Evolutionary conservation across 2,113 vertebrate species (phyloP), one percentile per base, ranked within the genome.

Genomic region (Apodemus speciosus): DNA sequence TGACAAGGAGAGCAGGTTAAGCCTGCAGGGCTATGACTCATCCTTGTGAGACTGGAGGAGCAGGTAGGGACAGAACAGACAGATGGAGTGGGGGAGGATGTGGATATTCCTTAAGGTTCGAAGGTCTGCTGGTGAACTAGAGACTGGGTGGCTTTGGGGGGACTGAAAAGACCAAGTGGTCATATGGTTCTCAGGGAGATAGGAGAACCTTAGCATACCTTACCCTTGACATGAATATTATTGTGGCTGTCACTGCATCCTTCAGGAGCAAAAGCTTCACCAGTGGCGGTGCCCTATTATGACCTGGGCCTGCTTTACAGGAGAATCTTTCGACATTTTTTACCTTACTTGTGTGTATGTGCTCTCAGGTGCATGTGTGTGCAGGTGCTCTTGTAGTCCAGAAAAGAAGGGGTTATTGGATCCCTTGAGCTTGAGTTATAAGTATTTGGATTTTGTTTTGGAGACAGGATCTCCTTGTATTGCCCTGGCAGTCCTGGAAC

Each of bases 1-100:
- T 53, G n/a, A 60, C 30, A 80, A 4, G 73, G 83, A 62, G 51
- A 90, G 75, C 92, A 18, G 43, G 95, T 93, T 95, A 86, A 94
- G 77, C 95, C 95, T 90, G 68, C 85, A 93, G 88, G 88, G 46
- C 30, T n/a, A 27, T 92, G 95, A 96, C 90, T 97, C 93, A 97
- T 43, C 77, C 62, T 23, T 40, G 68, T 87, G 76, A 96, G 76
- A 93, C 80, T 92, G 0, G 5, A 73, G 53, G 77, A 97, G 92
- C 95, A 95, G 89, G 96, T 94, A 95, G 85, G 81, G 66, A 81
- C 93, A 95, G 93, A 87, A 85, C 7, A 51, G 91, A 66, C 46
- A 80, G 75, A 75, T 60, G 30, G 58, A 92, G 81, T 27, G 15
- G 43, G 40, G 46, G 58, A 88, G 73, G 51, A 53, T 23, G 23